Base-by-base conservation (phyloP, 2,888 invertebrate species). In the Ectemnius lituratus region DNA sequence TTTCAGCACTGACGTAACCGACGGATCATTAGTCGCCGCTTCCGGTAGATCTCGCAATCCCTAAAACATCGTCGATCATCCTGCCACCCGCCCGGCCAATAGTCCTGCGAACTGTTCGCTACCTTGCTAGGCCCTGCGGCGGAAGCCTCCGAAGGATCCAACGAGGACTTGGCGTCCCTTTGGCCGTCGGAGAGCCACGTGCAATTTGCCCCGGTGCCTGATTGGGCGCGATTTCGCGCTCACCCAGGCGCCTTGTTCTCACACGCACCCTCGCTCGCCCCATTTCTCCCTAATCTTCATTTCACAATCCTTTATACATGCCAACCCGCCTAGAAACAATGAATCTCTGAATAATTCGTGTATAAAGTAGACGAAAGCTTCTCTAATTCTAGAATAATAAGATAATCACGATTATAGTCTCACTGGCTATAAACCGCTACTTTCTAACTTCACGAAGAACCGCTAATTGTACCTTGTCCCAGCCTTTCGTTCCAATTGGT, bases 31-130 rank as follows among this genome's bases (percentile, higher is more conserved):
- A 80, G 80, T 70, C 70, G 59, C 70, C 70, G 79, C 81, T 81
- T 81, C 81, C 81, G 81, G 81, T 81, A 81, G 37, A 37, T 81
- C 81, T 74, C 81, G 79, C 81, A 79, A 81, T 81, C 81, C 81
- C 76, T 81, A 81, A 81, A 81, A 81, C 79, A 72, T 81, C 81
- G 81, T 81, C 79, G 79, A 81, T 81, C 81, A 81, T 81, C 65
- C 81, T 70, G 71, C 47, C 78, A 3, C 23, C 23, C 37, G 37
- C 8, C 37, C 70, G 74, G 70, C 27, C 65, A 28, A 23, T 65
- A 75, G 75, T 64, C 75, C 75, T 52, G 70, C 70, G 71, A 71
- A 78, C 76, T 69, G 52, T 73, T 73, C 70, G 52, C 64, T 67
- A 67, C 58, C 76, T 73, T 68, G 47, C 64, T 67, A 67, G 62